Percentiles rank a stretch among this genome's conserved stretches.
These are phyloP conservation scores for Periophthalmodon schlosseri DNA, from an alignment of 2,113 vertebrate species.

Conservation along the genomic window DNA sequence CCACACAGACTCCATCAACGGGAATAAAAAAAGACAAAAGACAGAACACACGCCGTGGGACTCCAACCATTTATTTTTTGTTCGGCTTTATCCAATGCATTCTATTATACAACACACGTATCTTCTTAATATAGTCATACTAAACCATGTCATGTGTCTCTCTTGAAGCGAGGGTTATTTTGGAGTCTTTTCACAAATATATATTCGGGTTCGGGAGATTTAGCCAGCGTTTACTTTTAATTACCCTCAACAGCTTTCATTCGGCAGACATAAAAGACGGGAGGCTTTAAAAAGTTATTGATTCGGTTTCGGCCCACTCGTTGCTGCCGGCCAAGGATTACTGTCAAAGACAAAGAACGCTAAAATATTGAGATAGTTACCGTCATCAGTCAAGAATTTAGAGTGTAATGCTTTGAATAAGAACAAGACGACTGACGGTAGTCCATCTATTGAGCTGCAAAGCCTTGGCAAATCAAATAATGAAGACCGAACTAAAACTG, in stretches of 20 bases:
- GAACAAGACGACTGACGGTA: background rate
- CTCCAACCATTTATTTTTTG: constrained; percentile 21
- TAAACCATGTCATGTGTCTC: background rate
- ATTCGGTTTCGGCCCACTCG: background rate
- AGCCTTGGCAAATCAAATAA: background rate
- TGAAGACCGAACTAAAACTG: background rate
- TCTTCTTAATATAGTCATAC: background rate
- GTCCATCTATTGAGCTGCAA: background rate
- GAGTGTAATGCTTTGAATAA: background rate
- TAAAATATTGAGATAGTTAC: background rate
- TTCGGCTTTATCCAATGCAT: constrained; percentile 1
- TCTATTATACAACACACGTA: background rate
- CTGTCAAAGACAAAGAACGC: background rate
- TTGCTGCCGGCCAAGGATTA: background rate
- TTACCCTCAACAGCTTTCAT: constrained; percentile 10
- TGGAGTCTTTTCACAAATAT: background rate
- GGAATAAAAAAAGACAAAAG: constrained; percentile 18
- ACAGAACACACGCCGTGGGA: constrained; percentile 15
- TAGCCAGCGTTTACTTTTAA: constrained; percentile 5
- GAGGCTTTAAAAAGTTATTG: constrained; percentile 6
- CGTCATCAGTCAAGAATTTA: background rate
- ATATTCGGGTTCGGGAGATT: background rate
- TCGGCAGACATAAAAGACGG: background rate
- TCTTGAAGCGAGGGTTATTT: background rate
- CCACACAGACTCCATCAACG: constrained; percentile 52